Base-by-base conservation (phyloP, 1,140 invertebrate genomes). In the Armadillidium nasatum region DNA sequence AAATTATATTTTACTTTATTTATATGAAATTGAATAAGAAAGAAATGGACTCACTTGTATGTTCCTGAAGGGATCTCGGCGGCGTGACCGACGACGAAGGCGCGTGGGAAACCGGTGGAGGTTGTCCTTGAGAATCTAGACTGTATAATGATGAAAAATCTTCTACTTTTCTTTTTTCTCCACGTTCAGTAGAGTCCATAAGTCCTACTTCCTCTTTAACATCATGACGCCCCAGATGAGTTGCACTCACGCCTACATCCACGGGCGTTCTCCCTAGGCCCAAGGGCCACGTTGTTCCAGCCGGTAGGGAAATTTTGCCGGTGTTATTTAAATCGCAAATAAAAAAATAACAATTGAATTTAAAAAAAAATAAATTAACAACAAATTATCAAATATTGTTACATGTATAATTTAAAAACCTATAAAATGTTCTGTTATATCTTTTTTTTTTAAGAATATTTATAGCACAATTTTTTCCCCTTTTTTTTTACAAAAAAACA, bases 61-160 rank as follows among this genome's bases (percentile, higher is more conserved):
- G 80, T 67, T 81, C 80, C 4, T 74, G 77, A 45, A 81, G 77
- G 4, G 80, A 79, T 44, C 80, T 72, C 15, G 80, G 79, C 13
- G 80, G 80, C 43, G 80, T 81, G 75, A 75, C 73, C 19, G 78
- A 54, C n/a, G 50, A 72, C 13, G 54, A 72, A 72, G 75, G 78
- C 15, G 80, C 74, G 66, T 74, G 73, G 46, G 79, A 76, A 22
- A 68, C 76, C 44, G 54, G 77, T 50, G 43, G 77, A 46, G 23
- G 73, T 43, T 7, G 77, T 44, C 33, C 77, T 70, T 75, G 78
- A 7, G 73, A 75, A 44, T 81, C 80, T 0, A 81, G 60, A 73
- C 80, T 81, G 75, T 81, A 81, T 33, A 81, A 46, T 2, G 80
- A 78, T 33, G 77, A 79, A 43, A 81, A 81, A 68, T 81, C 80